phyloP scores from a whole-genome alignment of 2,113 vertebrate genomes.

The Atlantisia rogersi region DNA sequence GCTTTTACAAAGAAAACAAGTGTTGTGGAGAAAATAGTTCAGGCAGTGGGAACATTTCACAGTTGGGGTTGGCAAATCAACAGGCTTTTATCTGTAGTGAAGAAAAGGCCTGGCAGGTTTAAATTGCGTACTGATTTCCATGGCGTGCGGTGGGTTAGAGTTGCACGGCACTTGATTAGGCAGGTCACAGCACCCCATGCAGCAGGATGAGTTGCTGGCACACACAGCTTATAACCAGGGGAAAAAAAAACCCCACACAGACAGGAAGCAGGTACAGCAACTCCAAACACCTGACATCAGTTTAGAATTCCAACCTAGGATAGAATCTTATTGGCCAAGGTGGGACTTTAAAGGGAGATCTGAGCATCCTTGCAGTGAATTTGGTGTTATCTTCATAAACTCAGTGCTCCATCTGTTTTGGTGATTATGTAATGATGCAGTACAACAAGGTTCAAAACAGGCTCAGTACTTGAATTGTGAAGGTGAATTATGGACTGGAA shows the following conservation, averaged over 20 bases:
- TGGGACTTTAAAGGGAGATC: too few relatives aligned
- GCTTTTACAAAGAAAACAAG: constrained; percentile 65
- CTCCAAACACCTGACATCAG: not conserved
- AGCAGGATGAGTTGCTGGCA: not conserved
- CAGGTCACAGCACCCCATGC: not conserved
- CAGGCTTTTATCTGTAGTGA: not conserved
- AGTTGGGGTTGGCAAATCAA: constrained; percentile 29
- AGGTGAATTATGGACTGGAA: constrained; percentile 20
- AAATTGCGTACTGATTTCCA: not conserved
- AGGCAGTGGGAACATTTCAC: constrained; percentile 28
- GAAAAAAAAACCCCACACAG: not conserved
- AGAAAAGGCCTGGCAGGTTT: not conserved
- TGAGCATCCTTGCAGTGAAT: not conserved
- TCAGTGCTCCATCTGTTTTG: not conserved
- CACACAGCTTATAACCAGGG: not conserved
- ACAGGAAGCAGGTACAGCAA: not conserved
- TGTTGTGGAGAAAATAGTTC: constrained; percentile 43
- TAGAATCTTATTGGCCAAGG: not conserved
- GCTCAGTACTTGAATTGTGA: not conserved
- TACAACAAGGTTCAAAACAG: not conserved
- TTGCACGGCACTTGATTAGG: not conserved
- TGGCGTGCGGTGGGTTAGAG: accelerated
- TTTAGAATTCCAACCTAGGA: not conserved
- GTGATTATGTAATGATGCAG: not conserved
- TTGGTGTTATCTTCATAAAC: not conserved